Conservation (phyloP, 1,140 invertebrate species). For the Grapholita molesta region DNA sequence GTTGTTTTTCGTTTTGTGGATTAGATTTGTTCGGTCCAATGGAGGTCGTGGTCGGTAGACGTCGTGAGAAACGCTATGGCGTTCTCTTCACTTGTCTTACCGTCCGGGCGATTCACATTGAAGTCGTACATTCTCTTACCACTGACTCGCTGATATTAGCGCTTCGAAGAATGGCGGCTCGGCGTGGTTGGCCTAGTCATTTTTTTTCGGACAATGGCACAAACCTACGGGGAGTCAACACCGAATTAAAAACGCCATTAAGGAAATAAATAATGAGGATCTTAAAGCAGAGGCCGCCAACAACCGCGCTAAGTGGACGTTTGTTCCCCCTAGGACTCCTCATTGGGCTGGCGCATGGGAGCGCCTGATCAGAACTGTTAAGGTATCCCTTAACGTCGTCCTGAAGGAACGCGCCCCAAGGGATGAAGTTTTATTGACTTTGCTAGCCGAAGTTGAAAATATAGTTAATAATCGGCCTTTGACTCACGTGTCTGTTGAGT, state of each 20-base stretch:
- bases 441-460: conserved; percentile 32
- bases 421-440: too few species aligned
- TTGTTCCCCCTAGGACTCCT: conserved; percentile 49
- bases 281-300: conserved; percentile 21
- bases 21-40: conserved; percentile 42
- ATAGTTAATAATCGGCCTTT: conserved; percentile 36
- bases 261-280: conserved; percentile 22
- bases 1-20: conserved; percentile 26
- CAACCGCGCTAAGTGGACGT: conserved; percentile 39
- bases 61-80: conserved; percentile 43
- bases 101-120: conserved; percentile 35
- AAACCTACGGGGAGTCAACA: conserved; percentile 45
- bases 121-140: conserved; percentile 30
- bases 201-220: conserved; percentile 48
- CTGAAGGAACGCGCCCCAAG: conserved; percentile 27
- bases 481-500: conserved; percentile 32
- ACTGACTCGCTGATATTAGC: conserved; percentile 39
- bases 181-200: conserved; percentile 27
- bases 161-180: conserved; percentile 33
- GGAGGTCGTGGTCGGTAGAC: conserved; percentile 23
- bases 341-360: conserved; percentile 46
- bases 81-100: conserved; percentile 43
- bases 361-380: conserved; percentile 30
- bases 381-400: conserved; percentile 23
- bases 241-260: conserved; percentile 27